These are phyloP conservation scores for Margaritifera margaritifera DNA, from an alignment of 2,888 invertebrate species.

Conservation along the genomic window DNA sequence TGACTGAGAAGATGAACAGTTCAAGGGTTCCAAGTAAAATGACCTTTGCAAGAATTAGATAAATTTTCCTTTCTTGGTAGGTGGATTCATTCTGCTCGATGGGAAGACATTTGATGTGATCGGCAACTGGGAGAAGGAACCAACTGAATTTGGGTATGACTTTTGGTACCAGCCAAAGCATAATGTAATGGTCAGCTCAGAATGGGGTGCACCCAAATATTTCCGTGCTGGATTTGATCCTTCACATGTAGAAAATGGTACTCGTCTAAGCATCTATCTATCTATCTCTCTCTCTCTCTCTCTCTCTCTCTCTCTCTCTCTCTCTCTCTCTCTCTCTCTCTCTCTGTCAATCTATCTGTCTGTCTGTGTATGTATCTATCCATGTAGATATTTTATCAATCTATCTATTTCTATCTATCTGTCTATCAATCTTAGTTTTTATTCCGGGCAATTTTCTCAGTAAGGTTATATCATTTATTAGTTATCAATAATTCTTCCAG, in stretches of 20 bases:
- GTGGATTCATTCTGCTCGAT: conserved; percentile 90
- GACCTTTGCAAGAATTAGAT: neutral
- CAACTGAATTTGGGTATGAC: conserved; percentile 84
- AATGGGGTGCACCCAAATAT: conserved; percentile 92
- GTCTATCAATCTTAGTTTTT: no score
- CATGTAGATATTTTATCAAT: no score
- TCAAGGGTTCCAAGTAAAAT: no score
- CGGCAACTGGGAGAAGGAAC: conserved; percentile 72
- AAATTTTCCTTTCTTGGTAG: conserved; percentile 49
- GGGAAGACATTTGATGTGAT: conserved; percentile 84
- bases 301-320: no score
- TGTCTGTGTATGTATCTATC: no score
- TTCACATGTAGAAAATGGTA: conserved; percentile 74
- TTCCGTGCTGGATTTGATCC: conserved; percentile 81
- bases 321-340: no score
- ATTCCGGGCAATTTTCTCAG: no score
- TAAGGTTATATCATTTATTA: no score
- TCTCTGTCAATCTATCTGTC: conserved; percentile 1
- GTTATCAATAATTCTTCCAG: no score
- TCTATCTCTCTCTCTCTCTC: no score
- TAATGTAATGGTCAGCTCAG: conserved; percentile 90
- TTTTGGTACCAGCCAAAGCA: conserved; percentile 98
- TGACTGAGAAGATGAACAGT: no score
- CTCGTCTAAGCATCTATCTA: neutral
- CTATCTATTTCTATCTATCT: no score